phyloP scores from a whole-genome alignment of 2,888 invertebrate species.

The Tethea ocularis region DNA sequence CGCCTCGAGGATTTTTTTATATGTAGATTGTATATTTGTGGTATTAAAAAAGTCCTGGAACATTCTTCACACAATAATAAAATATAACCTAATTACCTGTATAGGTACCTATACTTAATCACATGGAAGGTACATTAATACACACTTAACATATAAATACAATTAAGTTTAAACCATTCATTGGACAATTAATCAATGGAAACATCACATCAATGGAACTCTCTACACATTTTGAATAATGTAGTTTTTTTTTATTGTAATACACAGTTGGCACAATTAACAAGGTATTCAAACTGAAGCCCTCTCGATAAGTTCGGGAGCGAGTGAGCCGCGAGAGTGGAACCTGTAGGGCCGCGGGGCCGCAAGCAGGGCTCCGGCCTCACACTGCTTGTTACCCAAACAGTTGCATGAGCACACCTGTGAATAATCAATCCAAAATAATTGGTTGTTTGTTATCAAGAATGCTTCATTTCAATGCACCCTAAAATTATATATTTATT shows the following conservation, averaged over 20 bases:
- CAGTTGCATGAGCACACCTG: constrained; percentile 81
- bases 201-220: background rate
- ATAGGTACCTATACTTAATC: background rate
- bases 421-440: constrained; percentile 10
- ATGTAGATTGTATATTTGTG: too few relatives aligned
- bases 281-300: constrained; percentile 56
- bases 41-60: too few relatives aligned
- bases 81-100: background rate
- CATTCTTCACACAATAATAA: too few relatives aligned
- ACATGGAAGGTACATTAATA: background rate
- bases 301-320: constrained; percentile 58
- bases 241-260: background rate
- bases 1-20: too few relatives aligned
- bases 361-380: constrained; percentile 62
- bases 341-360: constrained; percentile 40
- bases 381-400: constrained; percentile 78
- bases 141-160: background rate
- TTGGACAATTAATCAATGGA: background rate
- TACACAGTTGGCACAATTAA: constrained; percentile 3
- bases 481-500: too few relatives aligned
- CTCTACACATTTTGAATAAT: background rate
- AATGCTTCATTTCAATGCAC: too few relatives aligned
- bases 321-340: constrained; percentile 45
- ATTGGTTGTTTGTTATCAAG: too few relatives aligned
- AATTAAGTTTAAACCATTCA: background rate